These are phyloP conservation scores for Phalacrocorax carbo DNA, from an alignment of 2,113 vertebrate species.

Conservation along the genomic window DNA sequence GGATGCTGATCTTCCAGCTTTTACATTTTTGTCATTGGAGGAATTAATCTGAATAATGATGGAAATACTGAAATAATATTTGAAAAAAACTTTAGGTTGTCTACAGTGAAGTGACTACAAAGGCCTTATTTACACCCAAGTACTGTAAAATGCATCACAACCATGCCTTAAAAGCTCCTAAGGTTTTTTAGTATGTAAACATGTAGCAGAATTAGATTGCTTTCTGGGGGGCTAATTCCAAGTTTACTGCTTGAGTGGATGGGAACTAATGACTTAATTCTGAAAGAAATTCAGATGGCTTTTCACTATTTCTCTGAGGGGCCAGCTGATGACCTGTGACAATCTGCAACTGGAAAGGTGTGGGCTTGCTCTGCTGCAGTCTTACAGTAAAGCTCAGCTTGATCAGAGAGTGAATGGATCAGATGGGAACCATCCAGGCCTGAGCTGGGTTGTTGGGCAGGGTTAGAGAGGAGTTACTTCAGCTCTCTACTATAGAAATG, in stretches of 20 bases:
- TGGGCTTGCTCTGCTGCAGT: neutral
- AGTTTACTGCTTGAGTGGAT: neutral
- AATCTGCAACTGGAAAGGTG: neutral
- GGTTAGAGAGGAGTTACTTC: neutral
- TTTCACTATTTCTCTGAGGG: neutral
- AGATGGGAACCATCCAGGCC: neutral
- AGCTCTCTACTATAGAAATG: neutral
- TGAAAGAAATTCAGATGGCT: neutral
- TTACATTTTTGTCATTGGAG: neutral
- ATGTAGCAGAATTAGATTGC: neutral
- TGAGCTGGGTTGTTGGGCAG: neutral
- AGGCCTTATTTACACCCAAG: neutral
- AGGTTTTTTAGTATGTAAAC: neutral
- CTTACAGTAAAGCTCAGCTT: neutral
- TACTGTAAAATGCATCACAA: neutral
- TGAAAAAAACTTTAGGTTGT: neutral
- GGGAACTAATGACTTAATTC: neutral
- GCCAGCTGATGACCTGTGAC: neutral
- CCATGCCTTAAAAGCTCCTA: neutral
- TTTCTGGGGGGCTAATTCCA: neutral
- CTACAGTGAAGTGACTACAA: neutral
- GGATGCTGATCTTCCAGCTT: neutral
- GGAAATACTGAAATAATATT: neutral
- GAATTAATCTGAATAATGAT: neutral
- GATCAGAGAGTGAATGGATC: rapidly evolving